Percentiles rank a stretch among this genome's conserved stretches.
Conservation (phyloP, 2,797 vertebrate species). For the Clarias fuscus region DNA sequence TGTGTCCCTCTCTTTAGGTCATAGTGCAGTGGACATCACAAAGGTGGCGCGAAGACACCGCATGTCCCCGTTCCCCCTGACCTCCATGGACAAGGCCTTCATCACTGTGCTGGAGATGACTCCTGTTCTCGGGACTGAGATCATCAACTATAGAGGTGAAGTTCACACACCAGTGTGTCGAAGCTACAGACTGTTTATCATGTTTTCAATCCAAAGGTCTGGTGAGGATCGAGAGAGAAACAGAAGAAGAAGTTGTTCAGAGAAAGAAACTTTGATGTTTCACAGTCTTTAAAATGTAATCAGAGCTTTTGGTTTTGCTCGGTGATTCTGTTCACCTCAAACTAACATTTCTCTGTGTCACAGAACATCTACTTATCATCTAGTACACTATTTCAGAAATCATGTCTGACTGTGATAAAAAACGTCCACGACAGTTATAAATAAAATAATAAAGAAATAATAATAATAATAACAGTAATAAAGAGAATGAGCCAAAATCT, state of each 20-base stretch:
- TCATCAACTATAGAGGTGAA: constrained; percentile 96
- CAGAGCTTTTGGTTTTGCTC: neutral
- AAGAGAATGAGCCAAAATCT: too few species aligned
- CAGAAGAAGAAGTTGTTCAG: neutral
- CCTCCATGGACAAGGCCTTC: constrained; percentile 99
- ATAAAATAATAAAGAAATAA: too few species aligned
- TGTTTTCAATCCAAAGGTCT: neutral
- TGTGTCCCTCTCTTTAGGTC: constrained; percentile 73
- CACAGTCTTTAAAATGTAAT: neutral
- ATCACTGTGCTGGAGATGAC: constrained; percentile 99
- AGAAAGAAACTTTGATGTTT: neutral
- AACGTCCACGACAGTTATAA: neutral
- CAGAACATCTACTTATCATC: neutral
- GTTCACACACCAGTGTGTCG: neutral
- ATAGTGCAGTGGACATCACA: constrained; percentile 98
- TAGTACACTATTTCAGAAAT: neutral
- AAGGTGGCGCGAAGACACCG: constrained; percentile 97
- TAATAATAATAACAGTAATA: too few species aligned
- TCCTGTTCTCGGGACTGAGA: constrained; percentile 95
- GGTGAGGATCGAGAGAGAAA: neutral
- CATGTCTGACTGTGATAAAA: neutral
- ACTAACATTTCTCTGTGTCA: neutral
- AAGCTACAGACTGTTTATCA: neutral
- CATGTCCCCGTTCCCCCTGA: constrained; percentile 97
- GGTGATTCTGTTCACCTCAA: neutral